Percentiles rank a stretch among this genome's conserved stretches.
These are phyloP conservation scores for Drosophila austrosaltans DNA, from an alignment of 2,888 invertebrate species.

Conservation along the genomic window DNA sequence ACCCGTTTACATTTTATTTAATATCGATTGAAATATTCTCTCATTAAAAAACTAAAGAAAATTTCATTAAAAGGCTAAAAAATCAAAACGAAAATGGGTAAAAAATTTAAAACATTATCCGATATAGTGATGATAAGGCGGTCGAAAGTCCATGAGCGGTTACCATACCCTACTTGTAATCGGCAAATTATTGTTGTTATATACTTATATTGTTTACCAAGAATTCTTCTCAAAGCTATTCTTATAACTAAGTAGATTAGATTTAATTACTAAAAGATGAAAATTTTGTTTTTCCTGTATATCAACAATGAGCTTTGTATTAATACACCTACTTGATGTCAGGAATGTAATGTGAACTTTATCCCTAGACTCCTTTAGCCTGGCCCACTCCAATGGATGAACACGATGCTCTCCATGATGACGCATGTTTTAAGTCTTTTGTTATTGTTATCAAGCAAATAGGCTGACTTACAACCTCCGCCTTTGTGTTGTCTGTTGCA, in stretches of 20 bases:
- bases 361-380: constrained; percentile 1
- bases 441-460: constrained; percentile 66
- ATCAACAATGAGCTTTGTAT: background rate
- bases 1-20: no score
- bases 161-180: no score
- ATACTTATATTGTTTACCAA: no score
- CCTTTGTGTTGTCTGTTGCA: constrained; percentile 50
- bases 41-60: no score
- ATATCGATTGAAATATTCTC: no score
- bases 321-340: constrained; percentile 6
- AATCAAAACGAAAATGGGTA: no score
- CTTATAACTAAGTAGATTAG: background rate
- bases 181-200: no score
- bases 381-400: background rate
- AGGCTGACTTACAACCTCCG: constrained; percentile 48
- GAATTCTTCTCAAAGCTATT: no score
- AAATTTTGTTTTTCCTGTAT: background rate
- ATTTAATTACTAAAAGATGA: background rate
- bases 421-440: constrained; percentile 46
- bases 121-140: no score
- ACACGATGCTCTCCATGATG: constrained; percentile 1
- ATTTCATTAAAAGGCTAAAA: no score
- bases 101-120: no score
- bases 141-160: no score
- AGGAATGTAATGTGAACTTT: background rate